Conservation (phyloP, 2,888 invertebrate genomes). For the Sicus ferrugineus region DNA sequence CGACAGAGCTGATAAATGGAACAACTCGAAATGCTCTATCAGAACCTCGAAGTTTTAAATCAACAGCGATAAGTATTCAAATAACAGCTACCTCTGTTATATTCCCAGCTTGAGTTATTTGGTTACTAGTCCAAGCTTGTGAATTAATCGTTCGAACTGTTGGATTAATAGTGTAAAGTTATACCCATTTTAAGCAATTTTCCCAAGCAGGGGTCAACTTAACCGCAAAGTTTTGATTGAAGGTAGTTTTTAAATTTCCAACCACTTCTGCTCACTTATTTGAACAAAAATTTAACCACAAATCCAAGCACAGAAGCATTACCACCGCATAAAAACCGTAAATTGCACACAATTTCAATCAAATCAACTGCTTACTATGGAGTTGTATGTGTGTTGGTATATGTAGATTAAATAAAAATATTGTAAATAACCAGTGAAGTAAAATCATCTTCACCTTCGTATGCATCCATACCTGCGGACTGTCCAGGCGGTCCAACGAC, state of each 20-base stretch:
- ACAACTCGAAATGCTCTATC: background rate
- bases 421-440: background rate
- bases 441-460: conserved; percentile 37
- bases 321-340: conserved; percentile 25
- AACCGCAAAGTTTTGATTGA: background rate
- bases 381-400: background rate
- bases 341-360: conserved; percentile 21
- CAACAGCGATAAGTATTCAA: too few species aligned
- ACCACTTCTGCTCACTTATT: background rate
- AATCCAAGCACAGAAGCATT: conserved; percentile 18
- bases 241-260: background rate
- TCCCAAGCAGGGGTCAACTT: background rate
- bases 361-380: conserved; percentile 24
- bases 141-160: too few species aligned
- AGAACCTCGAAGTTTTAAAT: background rate
- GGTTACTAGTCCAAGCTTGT: too few species aligned
- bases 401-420: background rate
- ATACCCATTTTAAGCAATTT: background rate
- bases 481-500: conserved; percentile 69
- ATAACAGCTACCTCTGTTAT: too few species aligned
- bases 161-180: too few species aligned
- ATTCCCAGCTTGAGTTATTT: too few species aligned
- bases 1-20: background rate
- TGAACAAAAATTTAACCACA: background rate
- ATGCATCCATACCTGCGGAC: conserved; percentile 62